phyloP scores from a whole-genome alignment of 2,113 vertebrate genomes.

The Nesospiza acunhae region DNA sequence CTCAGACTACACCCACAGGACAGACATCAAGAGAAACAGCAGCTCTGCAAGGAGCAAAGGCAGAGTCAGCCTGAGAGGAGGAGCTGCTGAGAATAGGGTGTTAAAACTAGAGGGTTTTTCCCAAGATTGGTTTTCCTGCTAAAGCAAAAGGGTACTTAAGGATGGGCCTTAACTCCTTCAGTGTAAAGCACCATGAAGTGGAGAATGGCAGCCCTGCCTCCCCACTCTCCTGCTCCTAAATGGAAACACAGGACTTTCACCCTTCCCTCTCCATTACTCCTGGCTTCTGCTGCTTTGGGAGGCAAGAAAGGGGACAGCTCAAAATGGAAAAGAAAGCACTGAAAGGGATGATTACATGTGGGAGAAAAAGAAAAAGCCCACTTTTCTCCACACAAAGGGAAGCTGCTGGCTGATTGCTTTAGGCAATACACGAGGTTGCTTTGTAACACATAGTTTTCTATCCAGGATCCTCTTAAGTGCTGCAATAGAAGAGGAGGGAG shows the following conservation, averaged over 20 bases:
- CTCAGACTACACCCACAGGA: background rate
- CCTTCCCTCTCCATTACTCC: background rate
- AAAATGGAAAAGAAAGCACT: background rate
- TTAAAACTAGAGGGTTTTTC: background rate
- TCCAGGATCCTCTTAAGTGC: constrained; percentile 19
- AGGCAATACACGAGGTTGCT: constrained; percentile 39
- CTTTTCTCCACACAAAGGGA: constrained; percentile 7
- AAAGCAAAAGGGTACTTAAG: background rate
- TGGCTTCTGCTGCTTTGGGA: background rate
- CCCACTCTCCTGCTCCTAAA: background rate
- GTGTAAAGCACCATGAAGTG: background rate
- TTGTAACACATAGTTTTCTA: constrained; percentile 18
- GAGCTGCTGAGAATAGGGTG: background rate
- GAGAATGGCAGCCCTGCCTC: background rate
- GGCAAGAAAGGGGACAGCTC: background rate
- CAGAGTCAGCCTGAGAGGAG: background rate
- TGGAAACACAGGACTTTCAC: background rate
- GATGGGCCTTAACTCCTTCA: background rate
- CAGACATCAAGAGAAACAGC: background rate
- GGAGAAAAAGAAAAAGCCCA: constrained; percentile 9
- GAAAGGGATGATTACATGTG: background rate
- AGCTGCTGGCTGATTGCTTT: constrained; percentile 49
- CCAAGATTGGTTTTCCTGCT: background rate
- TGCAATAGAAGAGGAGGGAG: constrained; percentile 9
- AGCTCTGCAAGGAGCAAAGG: background rate